Conservation (phyloP, 1,140 invertebrate species). For the Bombyx mori region DNA sequence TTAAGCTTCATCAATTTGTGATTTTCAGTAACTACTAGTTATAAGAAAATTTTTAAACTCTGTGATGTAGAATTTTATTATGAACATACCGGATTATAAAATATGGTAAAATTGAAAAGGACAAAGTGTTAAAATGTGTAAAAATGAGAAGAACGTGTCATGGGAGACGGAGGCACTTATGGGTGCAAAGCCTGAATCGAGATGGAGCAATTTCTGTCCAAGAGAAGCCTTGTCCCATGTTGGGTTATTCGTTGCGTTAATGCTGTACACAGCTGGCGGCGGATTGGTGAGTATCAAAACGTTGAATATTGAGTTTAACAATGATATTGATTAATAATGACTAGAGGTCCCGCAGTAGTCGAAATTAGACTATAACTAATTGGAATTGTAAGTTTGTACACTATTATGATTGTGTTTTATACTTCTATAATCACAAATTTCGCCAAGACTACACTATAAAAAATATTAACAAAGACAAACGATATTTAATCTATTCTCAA, state of each 20-base stretch:
- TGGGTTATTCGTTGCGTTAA: conserved; percentile 78
- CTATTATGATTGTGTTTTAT: no score
- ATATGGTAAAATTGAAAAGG: conserved; percentile 11
- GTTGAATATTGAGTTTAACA: background rate
- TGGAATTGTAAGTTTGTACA: no score
- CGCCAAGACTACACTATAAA: no score
- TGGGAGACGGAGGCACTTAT: conserved; percentile 68
- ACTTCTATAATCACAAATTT: no score
- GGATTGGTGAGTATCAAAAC: conserved; percentile 76
- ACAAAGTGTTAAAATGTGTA: conserved; percentile 41
- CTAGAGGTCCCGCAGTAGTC: no score
- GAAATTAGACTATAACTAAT: no score
- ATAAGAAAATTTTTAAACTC: background rate
- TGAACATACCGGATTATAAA: background rate
- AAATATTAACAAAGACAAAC: no score
- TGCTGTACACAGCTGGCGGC: conserved; percentile 81
- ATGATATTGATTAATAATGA: no score
- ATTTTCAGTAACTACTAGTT: no score
- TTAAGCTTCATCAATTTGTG: no score
- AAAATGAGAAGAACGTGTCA: conserved; percentile 49
- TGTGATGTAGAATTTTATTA: background rate
- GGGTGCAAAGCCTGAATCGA: conserved; percentile 41
- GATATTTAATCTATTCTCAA: no score
- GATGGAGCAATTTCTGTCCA: conserved; percentile 67
- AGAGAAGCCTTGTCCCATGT: conserved; percentile 78